Evolutionary conservation across 2,113 vertebrate species (phyloP), one percentile per base, ranked within the genome.

Genomic region (Ptychochromis oligacanthus): DNA sequence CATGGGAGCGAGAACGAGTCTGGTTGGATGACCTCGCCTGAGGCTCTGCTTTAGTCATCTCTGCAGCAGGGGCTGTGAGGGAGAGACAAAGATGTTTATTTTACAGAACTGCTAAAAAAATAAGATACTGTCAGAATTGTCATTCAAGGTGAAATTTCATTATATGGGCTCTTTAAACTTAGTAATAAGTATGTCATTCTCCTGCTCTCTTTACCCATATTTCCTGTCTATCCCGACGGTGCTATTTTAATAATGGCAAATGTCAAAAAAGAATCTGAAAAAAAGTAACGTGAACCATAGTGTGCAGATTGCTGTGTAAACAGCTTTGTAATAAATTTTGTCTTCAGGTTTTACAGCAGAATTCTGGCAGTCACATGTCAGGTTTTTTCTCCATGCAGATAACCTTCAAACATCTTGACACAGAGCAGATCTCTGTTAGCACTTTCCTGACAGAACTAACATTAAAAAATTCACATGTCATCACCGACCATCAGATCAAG

Each of bases 1-100:
- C 98, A 0, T 99, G 98, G 79, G 98, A 99, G 91, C 97, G 97
- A 58, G 97, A 98, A 59, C 97, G 96, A 20, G 96, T 94, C 89
- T 98, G 97, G 93, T 97, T 98, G 84, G 95, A 95, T 58, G 94
- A 91, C 31, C 96, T 96, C 67, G 94, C 85, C 86, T 96, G 96
- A 80, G 96, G 95, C 80, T 98, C 97, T 18, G 96, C 95, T 93
- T 98, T 98, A 62, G 96, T 43, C 0, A 93, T 92, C 77, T 96
- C 96, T 8, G 92, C 24, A 49, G 84, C 58, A 5, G 94, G 86
- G 5, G 91, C 94, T 89, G 89, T 55, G 72, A 20, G 7, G 76
- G 22, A 86, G 26, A 87, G 3, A 56, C 38, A 22, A 1, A 52
- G 4, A 17, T 12, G 4, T 65, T 82, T 46, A 52, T 70, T 61